phyloP scores from a whole-genome alignment of 2,113 vertebrate species.

The Hippocampus zosterae region DNA sequence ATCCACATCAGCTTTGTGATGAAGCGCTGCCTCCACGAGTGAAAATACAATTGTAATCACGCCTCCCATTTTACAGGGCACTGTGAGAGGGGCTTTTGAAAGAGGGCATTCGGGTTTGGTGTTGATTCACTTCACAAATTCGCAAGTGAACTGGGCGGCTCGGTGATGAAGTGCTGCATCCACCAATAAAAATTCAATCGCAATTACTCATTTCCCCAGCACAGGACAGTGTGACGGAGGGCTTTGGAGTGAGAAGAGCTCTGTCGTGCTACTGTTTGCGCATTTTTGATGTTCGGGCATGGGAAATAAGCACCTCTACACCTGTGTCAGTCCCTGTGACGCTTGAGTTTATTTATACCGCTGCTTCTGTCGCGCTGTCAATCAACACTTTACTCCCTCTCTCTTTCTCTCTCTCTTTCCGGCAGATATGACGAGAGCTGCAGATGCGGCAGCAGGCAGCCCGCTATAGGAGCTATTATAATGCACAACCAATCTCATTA shows the following conservation, averaged over 20 bases:
- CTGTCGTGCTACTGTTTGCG: conserved; percentile 33
- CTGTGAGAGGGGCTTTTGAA: no score
- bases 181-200: conserved; percentile 35
- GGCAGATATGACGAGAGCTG: conserved; percentile 51
- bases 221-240: not conserved
- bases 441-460: conserved; percentile 48
- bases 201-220: conserved; percentile 39
- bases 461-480: conserved; percentile 65
- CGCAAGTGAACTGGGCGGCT: not conserved
- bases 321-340: conserved; percentile 66
- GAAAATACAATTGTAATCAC: no score
- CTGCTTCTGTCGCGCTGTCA: conserved; percentile 62
- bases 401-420: conserved; percentile 26
- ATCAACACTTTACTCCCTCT: conserved; percentile 54
- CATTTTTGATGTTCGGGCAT: conserved; percentile 59
- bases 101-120: no score
- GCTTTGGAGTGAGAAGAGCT: not conserved
- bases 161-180: not conserved
- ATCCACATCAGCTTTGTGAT: no score
- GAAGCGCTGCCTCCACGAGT: no score
- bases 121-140: not conserved
- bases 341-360: conserved; percentile 66
- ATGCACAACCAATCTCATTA: conserved; percentile 64
- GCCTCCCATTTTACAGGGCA: no score
- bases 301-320: conserved; percentile 67